Evolutionary conservation across 2,888 invertebrate genomes (phyloP).

Genomic region (Tyria jacobaeae): DNA sequence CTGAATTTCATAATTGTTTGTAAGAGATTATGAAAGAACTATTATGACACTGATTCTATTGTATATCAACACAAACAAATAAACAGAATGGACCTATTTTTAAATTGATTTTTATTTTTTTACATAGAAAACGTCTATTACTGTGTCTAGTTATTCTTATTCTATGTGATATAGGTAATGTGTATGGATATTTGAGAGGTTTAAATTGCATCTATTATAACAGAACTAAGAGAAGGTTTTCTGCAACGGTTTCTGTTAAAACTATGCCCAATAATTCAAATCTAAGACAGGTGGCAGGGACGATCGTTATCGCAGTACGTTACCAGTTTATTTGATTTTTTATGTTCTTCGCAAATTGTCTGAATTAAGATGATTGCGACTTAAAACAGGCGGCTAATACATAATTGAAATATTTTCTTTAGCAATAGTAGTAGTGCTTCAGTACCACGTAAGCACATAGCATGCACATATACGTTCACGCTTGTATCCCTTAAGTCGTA

Average conservation of each 20-base stretch:
- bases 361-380: neutral
- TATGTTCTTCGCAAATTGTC: no score
- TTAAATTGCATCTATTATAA: neutral
- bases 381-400: neutral
- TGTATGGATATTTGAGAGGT: neutral
- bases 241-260: neutral
- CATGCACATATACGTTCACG: no score
- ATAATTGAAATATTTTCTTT: neutral
- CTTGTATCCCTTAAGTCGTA: no score
- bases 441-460: neutral
- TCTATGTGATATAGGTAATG: neutral
- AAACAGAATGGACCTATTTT: no score
- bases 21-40: no score
- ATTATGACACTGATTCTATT: no score
- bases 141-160: neutral
- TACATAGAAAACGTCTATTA: neutral
- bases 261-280: conserved; percentile 11
- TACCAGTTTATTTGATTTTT: neutral
- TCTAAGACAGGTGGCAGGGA: conserved; percentile 5
- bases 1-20: no score
- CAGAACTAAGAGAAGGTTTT: neutral
- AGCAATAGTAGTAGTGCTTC: no score
- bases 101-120: neutral
- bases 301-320: conserved; percentile 3
- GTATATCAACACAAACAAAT: no score